A percentile compares a stretch with the other conserved stretches of the same genome.
Evolutionary conservation across 2,113 vertebrate genomes (phyloP).

Genomic region (Leucopsar rothschildi): DNA sequence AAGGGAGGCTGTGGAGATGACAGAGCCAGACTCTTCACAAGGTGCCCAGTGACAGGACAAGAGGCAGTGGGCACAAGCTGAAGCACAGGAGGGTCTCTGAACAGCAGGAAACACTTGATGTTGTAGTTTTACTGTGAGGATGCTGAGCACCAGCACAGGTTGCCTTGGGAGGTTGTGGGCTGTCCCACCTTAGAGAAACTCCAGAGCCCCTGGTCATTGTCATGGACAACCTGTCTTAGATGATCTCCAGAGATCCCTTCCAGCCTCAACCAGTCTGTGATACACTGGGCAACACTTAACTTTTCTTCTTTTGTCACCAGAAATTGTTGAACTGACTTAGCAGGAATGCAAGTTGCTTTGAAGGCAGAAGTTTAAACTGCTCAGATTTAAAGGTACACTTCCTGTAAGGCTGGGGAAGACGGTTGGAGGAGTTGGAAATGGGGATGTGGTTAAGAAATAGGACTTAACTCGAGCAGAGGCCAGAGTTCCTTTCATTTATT

Average conservation of each 20-base stretch:
- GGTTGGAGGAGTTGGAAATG: not conserved
- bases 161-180: not conserved
- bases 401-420: not conserved
- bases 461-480: not conserved
- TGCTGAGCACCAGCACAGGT: not conserved
- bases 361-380: constrained; percentile 14
- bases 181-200: not conserved
- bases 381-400: not conserved
- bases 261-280: not conserved
- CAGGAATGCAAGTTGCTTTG: constrained; percentile 3
- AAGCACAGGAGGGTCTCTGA: not conserved
- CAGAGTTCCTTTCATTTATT: not conserved
- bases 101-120: not conserved
- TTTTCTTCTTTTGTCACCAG: constrained; percentile 23
- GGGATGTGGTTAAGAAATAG: not conserved
- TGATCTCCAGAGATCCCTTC: not conserved
- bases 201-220: not conserved
- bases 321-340: constrained; percentile 22
- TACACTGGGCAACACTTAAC: not conserved
- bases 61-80: not conserved
- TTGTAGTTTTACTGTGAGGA: not conserved
- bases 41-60: not conserved
- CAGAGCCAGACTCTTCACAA: not conserved
- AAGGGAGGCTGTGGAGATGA: not conserved
- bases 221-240: not conserved